phyloP scores from a whole-genome alignment of 2,888 invertebrate species.

The Alitta virens region DNA sequence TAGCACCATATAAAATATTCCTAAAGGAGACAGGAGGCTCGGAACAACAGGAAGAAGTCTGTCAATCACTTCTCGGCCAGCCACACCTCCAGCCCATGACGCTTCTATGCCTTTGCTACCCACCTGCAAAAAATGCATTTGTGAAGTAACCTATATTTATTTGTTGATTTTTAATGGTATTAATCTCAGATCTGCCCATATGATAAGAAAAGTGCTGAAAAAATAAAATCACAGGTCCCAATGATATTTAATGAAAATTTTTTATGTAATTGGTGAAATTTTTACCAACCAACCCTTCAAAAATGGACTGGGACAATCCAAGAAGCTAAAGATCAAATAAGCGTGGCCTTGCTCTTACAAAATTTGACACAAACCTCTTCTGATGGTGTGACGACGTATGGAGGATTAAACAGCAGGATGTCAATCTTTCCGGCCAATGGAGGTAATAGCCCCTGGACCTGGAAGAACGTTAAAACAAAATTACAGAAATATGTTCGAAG shows the following conservation, averaged over 20 bases:
- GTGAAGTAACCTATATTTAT: neutral
- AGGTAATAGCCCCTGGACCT: slow-evolving; percentile 34
- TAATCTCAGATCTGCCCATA: too few relatives aligned
- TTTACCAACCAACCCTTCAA: too few relatives aligned
- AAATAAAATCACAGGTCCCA: too few relatives aligned
- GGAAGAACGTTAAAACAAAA: slow-evolving; percentile 5
- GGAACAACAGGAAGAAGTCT: slow-evolving; percentile 70
- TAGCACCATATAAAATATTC: slow-evolving; percentile 83
- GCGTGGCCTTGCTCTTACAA: too few relatives aligned
- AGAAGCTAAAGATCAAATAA: too few relatives aligned
- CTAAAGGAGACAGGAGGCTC: slow-evolving; percentile 69
- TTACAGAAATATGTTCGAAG: neutral
- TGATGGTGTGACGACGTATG: slow-evolving; percentile 87
- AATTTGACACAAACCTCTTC: slow-evolving; percentile 73
- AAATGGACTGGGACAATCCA: too few relatives aligned
- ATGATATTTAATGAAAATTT: too few relatives aligned
- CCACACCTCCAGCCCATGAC: slow-evolving; percentile 62
- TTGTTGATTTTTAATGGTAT: too few relatives aligned
- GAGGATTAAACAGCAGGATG: slow-evolving; percentile 93
- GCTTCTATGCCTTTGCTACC: slow-evolving; percentile 49
- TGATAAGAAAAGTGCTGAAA: too few relatives aligned
- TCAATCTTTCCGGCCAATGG: slow-evolving; percentile 70
- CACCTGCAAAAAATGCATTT: slow-evolving; percentile 33
- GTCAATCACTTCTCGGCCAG: slow-evolving; percentile 67
- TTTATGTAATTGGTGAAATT: too few relatives aligned